Percentiles rank a stretch among this genome's conserved stretches.
These are phyloP conservation scores for Seriola rivoliana DNA, from an alignment of 2,113 vertebrate genomes.

Conservation along the genomic window DNA sequence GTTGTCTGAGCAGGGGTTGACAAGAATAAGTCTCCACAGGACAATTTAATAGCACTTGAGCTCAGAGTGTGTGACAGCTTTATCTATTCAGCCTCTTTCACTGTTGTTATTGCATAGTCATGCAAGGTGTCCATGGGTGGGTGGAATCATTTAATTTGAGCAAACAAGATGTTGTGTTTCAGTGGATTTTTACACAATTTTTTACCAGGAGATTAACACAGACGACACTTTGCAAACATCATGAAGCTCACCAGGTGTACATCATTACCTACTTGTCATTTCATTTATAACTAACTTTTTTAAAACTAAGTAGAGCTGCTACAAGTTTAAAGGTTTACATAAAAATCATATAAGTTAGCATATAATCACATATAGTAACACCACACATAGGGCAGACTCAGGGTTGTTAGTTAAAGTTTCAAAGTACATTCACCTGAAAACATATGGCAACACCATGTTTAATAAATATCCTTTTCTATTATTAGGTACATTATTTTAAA, in stretches of 20 bases:
- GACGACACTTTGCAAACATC: neutral
- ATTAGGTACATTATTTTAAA: too few species aligned
- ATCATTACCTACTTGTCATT: neutral
- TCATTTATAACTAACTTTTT: neutral
- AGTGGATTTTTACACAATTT: neutral
- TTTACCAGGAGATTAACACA: neutral
- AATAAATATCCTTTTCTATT: too few species aligned
- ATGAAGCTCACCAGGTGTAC: neutral
- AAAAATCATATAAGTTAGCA: too few species aligned
- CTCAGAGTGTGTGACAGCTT: conserved; percentile 49
- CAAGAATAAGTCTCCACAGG: conserved; percentile 35
- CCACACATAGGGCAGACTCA: neutral
- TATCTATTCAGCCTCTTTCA: conserved; percentile 21
- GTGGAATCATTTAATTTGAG: neutral
- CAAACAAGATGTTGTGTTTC: neutral
- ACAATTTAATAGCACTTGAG: conserved; percentile 45
- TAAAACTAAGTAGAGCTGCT: neutral
- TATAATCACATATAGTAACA: neutral
- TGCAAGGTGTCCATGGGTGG: conserved; percentile 29
- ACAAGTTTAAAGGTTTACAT: neutral
- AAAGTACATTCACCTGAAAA: neutral
- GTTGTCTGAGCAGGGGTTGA: conserved; percentile 45
- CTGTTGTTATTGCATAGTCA: conserved; percentile 47
- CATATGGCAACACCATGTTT: too few species aligned
- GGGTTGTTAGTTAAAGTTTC: neutral